These are phyloP conservation scores for Medauroidea extradentata DNA, from an alignment of 1,140 invertebrate genomes.

Conservation along the genomic window DNA sequence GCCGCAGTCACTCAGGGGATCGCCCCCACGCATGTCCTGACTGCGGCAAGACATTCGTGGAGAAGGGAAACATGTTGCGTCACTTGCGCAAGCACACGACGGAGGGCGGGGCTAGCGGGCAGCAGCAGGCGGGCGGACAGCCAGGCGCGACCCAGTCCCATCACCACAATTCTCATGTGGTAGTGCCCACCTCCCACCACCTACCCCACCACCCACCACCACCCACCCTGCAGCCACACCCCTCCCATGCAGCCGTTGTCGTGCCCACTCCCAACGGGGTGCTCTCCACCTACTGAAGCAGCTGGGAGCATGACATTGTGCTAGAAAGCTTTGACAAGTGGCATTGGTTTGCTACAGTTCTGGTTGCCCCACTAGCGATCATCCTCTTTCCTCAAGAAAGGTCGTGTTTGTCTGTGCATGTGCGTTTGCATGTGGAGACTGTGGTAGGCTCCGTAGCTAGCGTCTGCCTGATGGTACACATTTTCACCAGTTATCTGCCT, in stretches of 20 bases:
- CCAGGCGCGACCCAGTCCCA: conserved; percentile 39
- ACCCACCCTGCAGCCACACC: conserved; percentile 4
- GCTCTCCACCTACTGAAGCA: not conserved
- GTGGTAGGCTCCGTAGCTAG: too few species aligned
- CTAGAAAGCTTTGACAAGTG: too few species aligned
- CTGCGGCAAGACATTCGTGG: conserved; percentile 74
- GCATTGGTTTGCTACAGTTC: too few species aligned
- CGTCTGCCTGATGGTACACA: too few species aligned
- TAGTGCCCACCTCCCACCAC: conserved; percentile 2
- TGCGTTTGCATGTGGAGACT: too few species aligned
- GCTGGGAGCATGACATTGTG: too few species aligned
- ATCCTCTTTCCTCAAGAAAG: too few species aligned
- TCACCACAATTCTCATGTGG: conserved; percentile 37
- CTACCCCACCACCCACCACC: conserved; percentile 6
- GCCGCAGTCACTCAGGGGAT: conserved; percentile 84
- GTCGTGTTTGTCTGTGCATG: too few species aligned
- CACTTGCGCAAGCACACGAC: conserved; percentile 48
- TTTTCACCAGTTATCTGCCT: too few species aligned
- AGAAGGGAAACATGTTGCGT: conserved; percentile 68
- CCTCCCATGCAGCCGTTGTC: conserved; percentile 6
- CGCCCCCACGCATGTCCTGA: conserved; percentile 70
- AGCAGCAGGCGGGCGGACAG: not conserved
- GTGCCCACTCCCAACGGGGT: conserved; percentile 13
- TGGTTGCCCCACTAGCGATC: too few species aligned
- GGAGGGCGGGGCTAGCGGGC: not conserved